Base-by-base conservation (phyloP, 2,888 invertebrate species). In the Cecidostiba fungosa region DNA sequence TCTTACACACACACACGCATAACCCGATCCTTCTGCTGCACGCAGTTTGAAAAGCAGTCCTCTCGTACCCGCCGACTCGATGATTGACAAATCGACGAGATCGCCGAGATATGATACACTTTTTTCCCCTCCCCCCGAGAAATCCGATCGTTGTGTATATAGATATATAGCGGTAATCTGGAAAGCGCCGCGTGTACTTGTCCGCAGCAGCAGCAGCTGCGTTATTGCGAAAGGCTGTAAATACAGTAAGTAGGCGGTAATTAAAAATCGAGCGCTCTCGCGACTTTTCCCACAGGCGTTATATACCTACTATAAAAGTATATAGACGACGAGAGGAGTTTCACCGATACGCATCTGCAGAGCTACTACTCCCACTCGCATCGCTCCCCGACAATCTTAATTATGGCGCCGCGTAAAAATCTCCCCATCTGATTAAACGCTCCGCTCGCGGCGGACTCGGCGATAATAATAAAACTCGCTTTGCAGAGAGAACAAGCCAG, bases 11-110 rank as follows among this genome's bases (percentile, higher is more conserved):
- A 23, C 16, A n/a, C 29, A n/a, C 36, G 69, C n/a, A n/a, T n/a
- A 79, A 79, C 70, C 32, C 70, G 70, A 79, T 79, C 69, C 70
- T 50, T 79, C 36, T 29, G 32, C 62, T 66, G 62, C 26, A 29
- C 54, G n/a, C 29, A 12, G 36, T 79, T 72, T 79, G 79, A 79
- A 70, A 78, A 62, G 39, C 47, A 29, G 16, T 77, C 32, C 54
- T 16, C 54, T 12, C 74, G 3, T 19, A 36, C 72, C 16, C 32
- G 32, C 54, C 43, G 43, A n/a, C 36, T 39, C 23, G 79, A 50
- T 70, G 79, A 79, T 79, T 79, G 79, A 50, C 70, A 79, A 70
- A 70, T 69, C 70, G 79, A 69, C 36, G 26, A 16, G 47, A 50
- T 47, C 29, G 16, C 14, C 50, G 50, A 23, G n/a, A 23, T 23